phyloP scores from a whole-genome alignment of 2,113 vertebrate genomes.

The Monopterus albus region DNA sequence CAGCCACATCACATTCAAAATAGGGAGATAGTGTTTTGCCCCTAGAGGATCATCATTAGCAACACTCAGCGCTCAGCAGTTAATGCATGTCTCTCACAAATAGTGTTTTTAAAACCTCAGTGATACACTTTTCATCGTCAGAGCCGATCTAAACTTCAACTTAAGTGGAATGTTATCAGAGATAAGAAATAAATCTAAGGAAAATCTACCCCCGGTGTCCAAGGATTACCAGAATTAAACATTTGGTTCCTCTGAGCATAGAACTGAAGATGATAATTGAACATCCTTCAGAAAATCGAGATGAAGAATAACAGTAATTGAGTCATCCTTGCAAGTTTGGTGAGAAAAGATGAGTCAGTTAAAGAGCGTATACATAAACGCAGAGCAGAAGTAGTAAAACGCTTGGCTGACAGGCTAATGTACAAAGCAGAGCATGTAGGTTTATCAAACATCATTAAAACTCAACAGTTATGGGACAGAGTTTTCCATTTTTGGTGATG shows the following conservation, averaged over 20 bases:
- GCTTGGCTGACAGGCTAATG: not conserved
- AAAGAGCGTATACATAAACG: slow-evolving; percentile 11
- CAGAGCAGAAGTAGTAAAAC: not conserved
- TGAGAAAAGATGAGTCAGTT: slow-evolving; percentile 40
- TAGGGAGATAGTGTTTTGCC: slow-evolving; percentile 75
- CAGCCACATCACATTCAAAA: slow-evolving; percentile 67
- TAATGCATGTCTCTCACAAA: slow-evolving; percentile 64
- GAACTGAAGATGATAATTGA: slow-evolving; percentile 46
- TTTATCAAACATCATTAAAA: not conserved
- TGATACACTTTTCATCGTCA: slow-evolving; percentile 54
- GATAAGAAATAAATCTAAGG: slow-evolving; percentile 46
- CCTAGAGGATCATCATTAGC: slow-evolving; percentile 74
- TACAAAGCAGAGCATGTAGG: not conserved
- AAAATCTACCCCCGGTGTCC: slow-evolving; percentile 36
- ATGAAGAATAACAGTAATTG: slow-evolving; percentile 31
- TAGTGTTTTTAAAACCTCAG: slow-evolving; percentile 58
- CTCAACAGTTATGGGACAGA: not conserved
- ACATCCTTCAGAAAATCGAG: slow-evolving; percentile 48
- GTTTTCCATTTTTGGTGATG: not conserved
- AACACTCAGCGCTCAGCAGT: slow-evolving; percentile 68
- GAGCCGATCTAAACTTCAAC: slow-evolving; percentile 56
- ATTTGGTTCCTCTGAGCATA: slow-evolving; percentile 37
- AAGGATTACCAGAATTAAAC: slow-evolving; percentile 49
- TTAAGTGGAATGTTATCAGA: slow-evolving; percentile 51
- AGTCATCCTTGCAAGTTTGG: slow-evolving; percentile 29